Conservation (phyloP, 2,113 vertebrate genomes). For the Telmatochromis brachygnathus region DNA sequence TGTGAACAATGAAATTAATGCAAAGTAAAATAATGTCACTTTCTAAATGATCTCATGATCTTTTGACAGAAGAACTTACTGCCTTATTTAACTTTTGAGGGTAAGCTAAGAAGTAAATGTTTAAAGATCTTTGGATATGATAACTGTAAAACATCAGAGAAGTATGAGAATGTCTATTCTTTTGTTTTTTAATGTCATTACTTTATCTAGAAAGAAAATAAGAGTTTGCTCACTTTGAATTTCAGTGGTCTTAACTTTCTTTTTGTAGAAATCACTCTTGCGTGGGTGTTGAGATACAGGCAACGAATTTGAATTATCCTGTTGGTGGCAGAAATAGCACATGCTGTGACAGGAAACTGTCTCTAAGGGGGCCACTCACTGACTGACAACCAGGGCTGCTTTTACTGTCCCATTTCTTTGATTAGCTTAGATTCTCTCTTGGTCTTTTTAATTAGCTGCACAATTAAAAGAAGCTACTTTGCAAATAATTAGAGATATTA, state of each 20-base stretch:
- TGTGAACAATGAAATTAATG: background rate
- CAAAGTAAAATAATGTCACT: background rate
- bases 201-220: background rate
- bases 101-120: background rate
- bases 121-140: fast-evolving
- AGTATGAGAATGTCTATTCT: background rate
- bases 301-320: background rate
- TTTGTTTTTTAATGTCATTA: background rate
- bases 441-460: background rate
- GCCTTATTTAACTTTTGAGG: background rate
- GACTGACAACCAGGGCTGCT: slow-evolving; percentile 9
- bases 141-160: background rate
- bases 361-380: slow-evolving; percentile 38
- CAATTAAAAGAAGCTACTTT: background rate
- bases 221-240: background rate
- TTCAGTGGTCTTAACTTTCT: background rate
- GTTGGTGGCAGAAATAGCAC: background rate
- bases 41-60: background rate
- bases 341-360: background rate
- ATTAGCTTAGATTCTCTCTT: background rate
- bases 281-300: background rate
- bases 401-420: slow-evolving; percentile 50
- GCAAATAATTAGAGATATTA: background rate
- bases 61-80: fast-evolving
- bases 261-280: background rate